Evolutionary conservation across 2,797 vertebrate species (phyloP).

Genomic region (Geotria australis): DNA sequence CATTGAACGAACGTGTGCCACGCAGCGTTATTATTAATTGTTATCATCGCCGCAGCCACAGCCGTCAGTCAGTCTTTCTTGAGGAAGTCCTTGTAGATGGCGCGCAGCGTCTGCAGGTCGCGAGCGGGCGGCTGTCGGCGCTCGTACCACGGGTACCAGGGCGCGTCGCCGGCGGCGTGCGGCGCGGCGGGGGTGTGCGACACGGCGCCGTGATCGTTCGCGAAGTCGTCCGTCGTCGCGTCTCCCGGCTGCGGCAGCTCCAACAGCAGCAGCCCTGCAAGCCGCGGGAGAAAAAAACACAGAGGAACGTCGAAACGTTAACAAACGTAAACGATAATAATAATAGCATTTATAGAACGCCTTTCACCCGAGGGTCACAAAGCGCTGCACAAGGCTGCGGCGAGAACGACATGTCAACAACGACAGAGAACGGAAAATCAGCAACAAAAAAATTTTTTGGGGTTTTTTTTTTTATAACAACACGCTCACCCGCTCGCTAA

Average conservation of each 20-base stretch:
- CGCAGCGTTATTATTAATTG: no score
- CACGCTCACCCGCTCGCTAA: no score
- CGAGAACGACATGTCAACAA: no score
- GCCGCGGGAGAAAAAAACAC: no score
- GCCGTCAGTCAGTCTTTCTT: conserved; percentile 6
- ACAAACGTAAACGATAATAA: neutral
- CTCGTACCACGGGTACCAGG: conserved; percentile 54
- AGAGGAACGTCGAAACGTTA: neutral
- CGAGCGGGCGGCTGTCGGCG: conserved; percentile 16
- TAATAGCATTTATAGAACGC: neutral
- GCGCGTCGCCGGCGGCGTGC: neutral
- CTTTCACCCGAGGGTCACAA: no score
- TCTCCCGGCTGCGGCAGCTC: conserved; percentile 16
- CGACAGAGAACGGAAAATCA: no score
- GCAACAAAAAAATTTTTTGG: no score
- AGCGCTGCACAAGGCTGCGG: no score
- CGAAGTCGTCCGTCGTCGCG: conserved; percentile 21
- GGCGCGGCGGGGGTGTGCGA: conserved; percentile 17
- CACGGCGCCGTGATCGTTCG: conserved; percentile 35
- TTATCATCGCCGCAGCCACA: no score
- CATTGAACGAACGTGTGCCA: no score
- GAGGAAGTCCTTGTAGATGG: conserved; percentile 26
- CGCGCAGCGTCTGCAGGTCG: conserved; percentile 24
- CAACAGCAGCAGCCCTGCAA: conserved; percentile 27
- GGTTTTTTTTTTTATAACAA: no score